Evolutionary conservation across 2,888 invertebrate species (phyloP).

Genomic region (Spilarctia lutea): DNA sequence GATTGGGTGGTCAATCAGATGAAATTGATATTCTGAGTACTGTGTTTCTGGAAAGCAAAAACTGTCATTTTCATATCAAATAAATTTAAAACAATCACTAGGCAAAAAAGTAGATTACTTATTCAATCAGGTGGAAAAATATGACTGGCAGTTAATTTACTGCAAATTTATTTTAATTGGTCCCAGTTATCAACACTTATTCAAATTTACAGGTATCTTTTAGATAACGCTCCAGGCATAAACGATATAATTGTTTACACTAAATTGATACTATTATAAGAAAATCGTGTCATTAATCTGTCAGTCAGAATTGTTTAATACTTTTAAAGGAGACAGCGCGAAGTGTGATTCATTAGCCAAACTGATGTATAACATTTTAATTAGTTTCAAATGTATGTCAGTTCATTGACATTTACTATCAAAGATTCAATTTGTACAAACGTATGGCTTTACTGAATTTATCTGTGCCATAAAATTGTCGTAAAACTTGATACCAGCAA

Average conservation of each 20-base stretch:
- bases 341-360: slow-evolving; percentile 8
- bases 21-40: background rate
- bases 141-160: background rate
- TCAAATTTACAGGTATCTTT: slow-evolving; percentile 13
- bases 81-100: background rate
- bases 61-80: background rate
- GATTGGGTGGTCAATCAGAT: no score
- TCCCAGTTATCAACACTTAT: slow-evolving; percentile 7
- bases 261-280: slow-evolving; percentile 36
- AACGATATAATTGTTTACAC: slow-evolving; percentile 36
- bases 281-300: slow-evolving; percentile 30
- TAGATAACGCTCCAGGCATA: slow-evolving; percentile 12
- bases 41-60: background rate
- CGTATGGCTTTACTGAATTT: slow-evolving; percentile 59
- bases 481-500: slow-evolving; percentile 70
- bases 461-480: slow-evolving; percentile 73
- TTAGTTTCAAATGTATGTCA: slow-evolving; percentile 52
- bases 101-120: background rate
- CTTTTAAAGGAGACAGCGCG: slow-evolving; percentile 15
- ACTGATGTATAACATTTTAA: slow-evolving; percentile 40
- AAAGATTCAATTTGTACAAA: slow-evolving; percentile 67
- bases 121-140: background rate
- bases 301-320: slow-evolving; percentile 32
- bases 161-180: slow-evolving; percentile 6
- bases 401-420: slow-evolving; percentile 71